phyloP scores from a whole-genome alignment of 2,888 invertebrate species.

The Ganaspis brasiliensis region DNA sequence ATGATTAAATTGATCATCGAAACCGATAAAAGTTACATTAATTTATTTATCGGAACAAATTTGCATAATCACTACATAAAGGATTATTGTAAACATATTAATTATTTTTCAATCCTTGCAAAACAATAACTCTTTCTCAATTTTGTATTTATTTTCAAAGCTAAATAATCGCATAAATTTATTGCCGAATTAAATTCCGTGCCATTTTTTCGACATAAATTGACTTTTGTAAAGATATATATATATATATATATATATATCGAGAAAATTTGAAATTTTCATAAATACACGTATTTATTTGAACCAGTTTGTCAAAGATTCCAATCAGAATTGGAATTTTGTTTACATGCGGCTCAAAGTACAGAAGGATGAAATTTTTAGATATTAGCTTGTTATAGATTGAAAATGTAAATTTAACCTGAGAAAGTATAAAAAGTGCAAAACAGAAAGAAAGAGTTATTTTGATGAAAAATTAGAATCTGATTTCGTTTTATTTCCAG shows the following conservation, averaged over 20 bases:
- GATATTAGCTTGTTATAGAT: slow-evolving; percentile 5
- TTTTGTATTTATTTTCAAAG: slow-evolving; percentile 4
- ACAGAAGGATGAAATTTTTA: slow-evolving; percentile 7
- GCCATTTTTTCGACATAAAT: not conserved
- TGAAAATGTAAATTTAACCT: not conserved
- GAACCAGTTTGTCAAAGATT: slow-evolving; percentile 6
- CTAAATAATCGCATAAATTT: slow-evolving; percentile 22
- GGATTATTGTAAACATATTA: not conserved
- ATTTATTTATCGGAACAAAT: not conserved
- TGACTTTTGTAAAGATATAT: not conserved
- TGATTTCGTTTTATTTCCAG: not conserved
- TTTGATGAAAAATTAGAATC: not conserved
- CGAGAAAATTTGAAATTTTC: no score
- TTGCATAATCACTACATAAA: not conserved
- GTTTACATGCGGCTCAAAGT: slow-evolving; percentile 6
- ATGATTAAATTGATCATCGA: not conserved
- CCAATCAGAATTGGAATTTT: slow-evolving; percentile 27
- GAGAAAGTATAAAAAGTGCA: not conserved
- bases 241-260: not conserved
- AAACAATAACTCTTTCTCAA: not conserved
- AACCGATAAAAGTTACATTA: not conserved
- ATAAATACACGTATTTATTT: slow-evolving; percentile 3
- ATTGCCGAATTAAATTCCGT: not conserved
- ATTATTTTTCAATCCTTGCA: not conserved
- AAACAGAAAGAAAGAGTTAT: not conserved